These are phyloP conservation scores for Arenicola marina DNA, from an alignment of 2,888 invertebrate species.

Conservation along the genomic window DNA sequence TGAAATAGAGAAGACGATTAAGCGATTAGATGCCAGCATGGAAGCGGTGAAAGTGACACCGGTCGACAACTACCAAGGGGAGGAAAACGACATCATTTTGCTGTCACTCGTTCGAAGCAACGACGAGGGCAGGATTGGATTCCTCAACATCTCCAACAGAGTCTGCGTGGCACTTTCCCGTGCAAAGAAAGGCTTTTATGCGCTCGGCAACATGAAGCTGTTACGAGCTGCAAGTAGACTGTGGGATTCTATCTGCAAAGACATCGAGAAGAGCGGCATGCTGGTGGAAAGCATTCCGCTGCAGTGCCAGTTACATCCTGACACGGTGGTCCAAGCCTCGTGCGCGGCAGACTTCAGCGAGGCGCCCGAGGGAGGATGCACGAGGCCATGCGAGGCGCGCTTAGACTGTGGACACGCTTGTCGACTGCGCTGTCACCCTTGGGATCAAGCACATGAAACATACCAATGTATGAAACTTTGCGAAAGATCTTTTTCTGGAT, in stretches of 20 bases:
- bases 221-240: slow-evolving; percentile 21
- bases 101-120: slow-evolving; percentile 58
- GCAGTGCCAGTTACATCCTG: slow-evolving; percentile 45
- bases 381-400: slow-evolving; percentile 64
- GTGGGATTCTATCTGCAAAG: slow-evolving; percentile 20
- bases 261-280: neutral
- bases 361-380: slow-evolving; percentile 67
- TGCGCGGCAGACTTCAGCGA: slow-evolving; percentile 37
- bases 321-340: slow-evolving; percentile 26
- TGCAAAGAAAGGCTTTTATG: slow-evolving; percentile 55
- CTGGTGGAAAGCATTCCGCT: slow-evolving; percentile 21
- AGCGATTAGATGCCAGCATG: too few relatives aligned
- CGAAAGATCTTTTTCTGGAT: neutral
- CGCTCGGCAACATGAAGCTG: slow-evolving; percentile 51
- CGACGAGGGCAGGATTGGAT: slow-evolving; percentile 47
- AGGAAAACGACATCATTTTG: slow-evolving; percentile 59
- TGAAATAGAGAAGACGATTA: too few relatives aligned
- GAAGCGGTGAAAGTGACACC: slow-evolving; percentile 43
- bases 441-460: slow-evolving; percentile 65
- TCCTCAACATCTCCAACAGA: slow-evolving; percentile 52
- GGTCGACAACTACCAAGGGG: slow-evolving; percentile 57
- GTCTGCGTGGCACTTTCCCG: slow-evolving; percentile 58
- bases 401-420: slow-evolving; percentile 72
- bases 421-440: slow-evolving; percentile 67
- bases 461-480: slow-evolving; percentile 43